These are phyloP conservation scores for Mugil cephalus DNA, from an alignment of 2,113 vertebrate species.

Conservation along the genomic window DNA sequence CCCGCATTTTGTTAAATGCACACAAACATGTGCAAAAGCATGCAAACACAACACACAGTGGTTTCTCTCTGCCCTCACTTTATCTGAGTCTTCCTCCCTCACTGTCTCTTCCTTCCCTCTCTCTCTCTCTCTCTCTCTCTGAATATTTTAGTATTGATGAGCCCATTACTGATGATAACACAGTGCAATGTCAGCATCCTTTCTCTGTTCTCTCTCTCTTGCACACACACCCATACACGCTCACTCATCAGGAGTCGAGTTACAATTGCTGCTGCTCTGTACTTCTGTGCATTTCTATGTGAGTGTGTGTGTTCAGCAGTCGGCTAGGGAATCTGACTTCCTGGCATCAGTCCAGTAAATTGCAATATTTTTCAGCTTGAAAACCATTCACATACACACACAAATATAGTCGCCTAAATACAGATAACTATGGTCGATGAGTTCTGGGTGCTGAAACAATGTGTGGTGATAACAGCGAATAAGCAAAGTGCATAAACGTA, in stretches of 20 bases:
- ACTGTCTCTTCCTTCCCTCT: conserved; percentile 15
- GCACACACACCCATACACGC: conserved; percentile 40
- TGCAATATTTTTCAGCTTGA: conserved; percentile 58
- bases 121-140: conserved; percentile 44
- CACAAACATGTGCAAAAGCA: conserved; percentile 22
- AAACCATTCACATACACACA: conserved; percentile 29
- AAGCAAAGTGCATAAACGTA: conserved; percentile 20
- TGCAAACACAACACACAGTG: conserved; percentile 21
- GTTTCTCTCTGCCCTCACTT: conserved; percentile 23
- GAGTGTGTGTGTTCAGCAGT: conserved; percentile 45
- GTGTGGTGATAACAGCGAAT: not conserved
- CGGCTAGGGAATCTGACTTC: conserved; percentile 55
- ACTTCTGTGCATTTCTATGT: conserved; percentile 35
- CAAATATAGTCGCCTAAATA: conserved; percentile 7
- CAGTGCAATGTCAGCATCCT: conserved; percentile 78
- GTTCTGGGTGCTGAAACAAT: conserved; percentile 28
- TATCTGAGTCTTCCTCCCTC: conserved; percentile 7
- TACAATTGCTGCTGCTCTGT: conserved; percentile 57
- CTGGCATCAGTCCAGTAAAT: conserved; percentile 61
- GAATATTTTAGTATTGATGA: conserved; percentile 84
- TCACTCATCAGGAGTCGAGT: conserved; percentile 65
- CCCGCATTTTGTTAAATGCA: conserved; percentile 16
- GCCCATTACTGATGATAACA: conserved; percentile 81
- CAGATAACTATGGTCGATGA: conserved; percentile 20
- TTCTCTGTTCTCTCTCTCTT: conserved; percentile 20